A percentile compares a stretch with the other conserved stretches of the same genome.
These are phyloP conservation scores for Empis stercorea DNA, from an alignment of 2,888 invertebrate species.

Conservation along the genomic window DNA sequence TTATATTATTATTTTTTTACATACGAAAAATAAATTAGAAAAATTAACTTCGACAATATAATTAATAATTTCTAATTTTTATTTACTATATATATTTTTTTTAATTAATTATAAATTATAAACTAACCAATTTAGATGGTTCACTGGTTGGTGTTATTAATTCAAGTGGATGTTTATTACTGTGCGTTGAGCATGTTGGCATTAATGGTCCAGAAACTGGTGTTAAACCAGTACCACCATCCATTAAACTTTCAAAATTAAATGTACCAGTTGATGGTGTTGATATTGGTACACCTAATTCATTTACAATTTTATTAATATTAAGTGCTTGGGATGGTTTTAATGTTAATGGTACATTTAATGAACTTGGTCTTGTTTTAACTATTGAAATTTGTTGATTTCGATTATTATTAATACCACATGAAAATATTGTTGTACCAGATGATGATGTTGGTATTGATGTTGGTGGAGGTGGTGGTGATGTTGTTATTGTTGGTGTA, in stretches of 20 bases:
- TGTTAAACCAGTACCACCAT: conserved; percentile 83
- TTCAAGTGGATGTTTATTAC: conserved; percentile 59
- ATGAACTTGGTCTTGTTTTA: conserved; percentile 59
- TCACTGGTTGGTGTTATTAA: conserved; percentile 58
- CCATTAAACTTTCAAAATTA: conserved; percentile 87
- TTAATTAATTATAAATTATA: conserved; percentile 44
- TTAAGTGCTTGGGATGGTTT: conserved; percentile 42
- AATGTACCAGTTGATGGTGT: conserved; percentile 82
- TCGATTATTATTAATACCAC: neutral
- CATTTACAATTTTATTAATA: conserved; percentile 37
- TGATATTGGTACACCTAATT: conserved; percentile 70
- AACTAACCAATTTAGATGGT: conserved; percentile 68
- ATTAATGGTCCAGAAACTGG: conserved; percentile 63
- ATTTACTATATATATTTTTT: neutral
- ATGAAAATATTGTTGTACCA: neutral
- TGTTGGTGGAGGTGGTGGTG: conserved; percentile 18
- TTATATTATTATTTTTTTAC: too few species aligned
- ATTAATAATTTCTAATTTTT: too few species aligned
- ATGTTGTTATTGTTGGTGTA: conserved; percentile 23
- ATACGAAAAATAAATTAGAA: too few species aligned
- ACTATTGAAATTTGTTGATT: conserved; percentile 15
- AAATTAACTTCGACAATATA: too few species aligned
- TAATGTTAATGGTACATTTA: conserved; percentile 49
- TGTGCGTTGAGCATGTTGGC: conserved; percentile 56
- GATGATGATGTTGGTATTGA: conserved; percentile 16